Conservation (phyloP, 35 echinoderm and acorn worm genomes). For the Heliocidaris tuberculata region DNA sequence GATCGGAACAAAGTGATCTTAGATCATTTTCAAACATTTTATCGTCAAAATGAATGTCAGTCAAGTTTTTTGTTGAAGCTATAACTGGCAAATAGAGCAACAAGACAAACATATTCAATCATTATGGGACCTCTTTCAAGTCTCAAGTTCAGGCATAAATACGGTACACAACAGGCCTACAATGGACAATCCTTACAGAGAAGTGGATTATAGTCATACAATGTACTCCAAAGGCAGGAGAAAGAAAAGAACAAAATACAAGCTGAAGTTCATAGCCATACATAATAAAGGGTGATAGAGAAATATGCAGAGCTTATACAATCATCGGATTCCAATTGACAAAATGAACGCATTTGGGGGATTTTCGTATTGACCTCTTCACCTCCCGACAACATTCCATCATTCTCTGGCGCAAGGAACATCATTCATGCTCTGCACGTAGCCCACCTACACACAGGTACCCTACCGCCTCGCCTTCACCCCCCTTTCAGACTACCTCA, state of each 20-base stretch:
- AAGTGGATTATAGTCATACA: not conserved
- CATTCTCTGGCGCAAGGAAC: not conserved
- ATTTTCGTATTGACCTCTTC: not conserved
- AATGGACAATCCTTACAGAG: not conserved
- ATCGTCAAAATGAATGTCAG: not conserved
- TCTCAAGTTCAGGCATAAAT: not conserved
- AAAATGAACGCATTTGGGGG: not conserved
- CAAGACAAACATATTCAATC: not conserved
- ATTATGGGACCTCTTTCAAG: not conserved
- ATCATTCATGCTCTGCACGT: not conserved
- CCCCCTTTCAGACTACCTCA: too few relatives aligned
- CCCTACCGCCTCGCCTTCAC: not conserved
- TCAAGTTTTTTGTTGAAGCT: not conserved
- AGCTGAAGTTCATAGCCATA: not conserved
- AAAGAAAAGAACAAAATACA: not conserved
- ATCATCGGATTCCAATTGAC: not conserved
- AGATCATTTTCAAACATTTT: not conserved
- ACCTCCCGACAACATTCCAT: not conserved
- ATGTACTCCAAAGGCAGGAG: not conserved
- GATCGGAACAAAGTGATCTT: not conserved
- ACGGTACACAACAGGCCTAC: too few relatives aligned
- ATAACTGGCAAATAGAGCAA: not conserved
- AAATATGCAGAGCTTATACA: conserved; percentile 9
- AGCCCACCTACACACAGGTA: not conserved
- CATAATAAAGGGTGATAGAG: not conserved